Percentiles rank a stretch among this genome's conserved stretches.
These are phyloP conservation scores for Pocillopora damicornis DNA, from an alignment of 64 coral and sea anemone genomes.

Conservation along the genomic window DNA sequence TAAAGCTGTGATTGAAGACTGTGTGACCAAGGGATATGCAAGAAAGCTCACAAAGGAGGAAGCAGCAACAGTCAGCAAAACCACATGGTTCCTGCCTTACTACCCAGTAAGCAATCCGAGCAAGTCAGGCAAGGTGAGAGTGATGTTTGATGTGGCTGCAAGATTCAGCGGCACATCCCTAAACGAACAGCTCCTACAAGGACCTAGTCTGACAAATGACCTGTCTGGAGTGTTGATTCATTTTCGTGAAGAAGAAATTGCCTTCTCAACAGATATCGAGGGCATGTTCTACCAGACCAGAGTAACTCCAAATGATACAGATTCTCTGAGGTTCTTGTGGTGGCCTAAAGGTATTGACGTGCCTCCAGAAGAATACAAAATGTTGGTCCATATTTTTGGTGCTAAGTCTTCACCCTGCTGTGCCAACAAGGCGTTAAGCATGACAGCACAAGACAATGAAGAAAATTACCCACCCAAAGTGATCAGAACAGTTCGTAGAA, in stretches of 20 bases:
- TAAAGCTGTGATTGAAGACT: slow-evolving; percentile 37
- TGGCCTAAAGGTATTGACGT: not conserved
- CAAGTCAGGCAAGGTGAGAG: slow-evolving; percentile 14
- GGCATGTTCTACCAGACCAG: slow-evolving; percentile 39
- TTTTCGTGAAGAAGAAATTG: slow-evolving; percentile 36
- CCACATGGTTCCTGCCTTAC: slow-evolving; percentile 19
- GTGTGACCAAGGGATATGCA: slow-evolving; percentile 21
- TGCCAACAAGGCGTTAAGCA: slow-evolving; percentile 6
- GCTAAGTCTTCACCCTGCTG: slow-evolving; percentile 35
- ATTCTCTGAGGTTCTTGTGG: slow-evolving; percentile 32
- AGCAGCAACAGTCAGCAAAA: not conserved
- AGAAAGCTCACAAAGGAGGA: slow-evolving; percentile 45
- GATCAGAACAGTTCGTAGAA: not conserved
- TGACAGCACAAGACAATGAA: slow-evolving; percentile 46
- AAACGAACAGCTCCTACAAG: slow-evolving; percentile 33
- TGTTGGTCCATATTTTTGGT: slow-evolving; percentile 39
- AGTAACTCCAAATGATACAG: slow-evolving; percentile 21
- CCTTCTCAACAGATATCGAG: slow-evolving; percentile 35
- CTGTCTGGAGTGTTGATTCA: slow-evolving; percentile 14
- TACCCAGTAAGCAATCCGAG: slow-evolving; percentile 23
- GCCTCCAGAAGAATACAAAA: slow-evolving; percentile 6
- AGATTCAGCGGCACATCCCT: slow-evolving; percentile 17
- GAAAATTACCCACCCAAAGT: not conserved
- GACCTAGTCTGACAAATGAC: slow-evolving; percentile 24
- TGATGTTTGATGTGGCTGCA: slow-evolving; percentile 4